Base-by-base conservation (phyloP, 2,797 vertebrate species). In the Iguana delicatissima region DNA sequence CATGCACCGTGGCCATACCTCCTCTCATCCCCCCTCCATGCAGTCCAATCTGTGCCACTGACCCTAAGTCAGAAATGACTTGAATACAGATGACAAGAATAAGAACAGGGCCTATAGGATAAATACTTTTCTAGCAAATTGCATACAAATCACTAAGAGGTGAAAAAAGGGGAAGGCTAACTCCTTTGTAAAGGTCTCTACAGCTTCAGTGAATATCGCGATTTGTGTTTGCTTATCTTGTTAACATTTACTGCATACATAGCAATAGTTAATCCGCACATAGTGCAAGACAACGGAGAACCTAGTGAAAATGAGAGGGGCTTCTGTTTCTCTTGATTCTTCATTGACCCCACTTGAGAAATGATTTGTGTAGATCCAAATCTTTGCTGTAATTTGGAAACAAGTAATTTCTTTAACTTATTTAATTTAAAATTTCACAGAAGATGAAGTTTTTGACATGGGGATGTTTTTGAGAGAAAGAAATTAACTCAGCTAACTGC, bases 241-340 rank as follows among this genome's bases (percentile, higher is more conserved):
- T 2, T 22, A 1, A 14, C 77, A 92, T 91, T 76, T 5, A 0
- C 0, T 62, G 20, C 20, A 62, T 29, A 29, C 8, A 6, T 64
- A 80, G n/a, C 57, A 77, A 7, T 46, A 20, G 1, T 0, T 77
- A 89, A 59, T 80, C 89, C 87, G 83, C 0, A 8, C 0, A 1
- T 38, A 3, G 46, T 5, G 55, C 4, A 29, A 84, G 59, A 0
- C 1, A 81, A 80, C 50, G 1, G 3, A 85, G 87, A 50, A 16
- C 0, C 38, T 79, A 2, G 0, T 82, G 20, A 91, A 91, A 91
- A 93, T 74, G 18, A 42, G 38, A 74, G 32, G 4, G 76, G 32
- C 93, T 86, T 80, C 80, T 89, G 3, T 9, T 46, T 0, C 90
- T 1, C 35, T 94, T 93, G 14, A 8, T 93, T 88, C 59, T 22